Evolutionary conservation across 1,140 invertebrate species (phyloP).

Genomic region (Caenorhabditis briggsae): DNA sequence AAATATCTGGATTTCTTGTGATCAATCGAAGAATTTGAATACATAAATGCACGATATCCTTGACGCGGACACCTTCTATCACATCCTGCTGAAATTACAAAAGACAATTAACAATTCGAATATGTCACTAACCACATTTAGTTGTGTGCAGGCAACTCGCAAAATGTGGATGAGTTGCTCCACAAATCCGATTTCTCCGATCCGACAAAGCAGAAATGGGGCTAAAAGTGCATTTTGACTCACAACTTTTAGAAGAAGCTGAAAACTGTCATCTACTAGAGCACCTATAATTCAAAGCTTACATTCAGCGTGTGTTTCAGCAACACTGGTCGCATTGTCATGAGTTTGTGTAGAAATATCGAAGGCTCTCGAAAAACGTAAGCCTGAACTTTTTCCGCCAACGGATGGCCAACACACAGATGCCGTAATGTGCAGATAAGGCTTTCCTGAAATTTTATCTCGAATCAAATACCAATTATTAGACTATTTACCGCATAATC

Average conservation of each 20-base stretch:
- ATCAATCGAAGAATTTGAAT: constrained; percentile 24
- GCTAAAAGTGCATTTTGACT: neutral
- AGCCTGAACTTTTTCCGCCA: constrained; percentile 23
- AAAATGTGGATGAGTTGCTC: constrained; percentile 32
- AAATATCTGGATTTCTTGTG: constrained; percentile 30
- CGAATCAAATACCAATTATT: neutral
- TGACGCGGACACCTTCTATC: constrained; percentile 25
- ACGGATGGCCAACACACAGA: constrained; percentile 26
- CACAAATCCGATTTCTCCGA: constrained; percentile 26
- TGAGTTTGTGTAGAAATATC: constrained; percentile 11
- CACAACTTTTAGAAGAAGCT: constrained; percentile 19
- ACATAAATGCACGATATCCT: constrained; percentile 29
- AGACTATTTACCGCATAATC: neutral
- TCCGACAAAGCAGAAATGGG: neutral
- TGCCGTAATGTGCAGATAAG: constrained; percentile 1
- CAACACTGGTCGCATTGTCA: constrained; percentile 23
- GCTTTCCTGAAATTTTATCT: constrained; percentile 2
- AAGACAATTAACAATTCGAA: no score
- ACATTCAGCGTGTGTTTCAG: constrained; percentile 16
- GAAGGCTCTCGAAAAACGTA: constrained; percentile 25
- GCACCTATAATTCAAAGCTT: neutral
- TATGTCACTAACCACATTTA: constrained; percentile 15
- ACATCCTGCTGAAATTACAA: neutral
- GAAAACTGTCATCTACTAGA: neutral
- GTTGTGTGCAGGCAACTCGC: constrained; percentile 17